These are phyloP conservation scores for Drosophila ficusphila DNA, from an alignment of 1,140 invertebrate species.

Conservation along the genomic window DNA sequence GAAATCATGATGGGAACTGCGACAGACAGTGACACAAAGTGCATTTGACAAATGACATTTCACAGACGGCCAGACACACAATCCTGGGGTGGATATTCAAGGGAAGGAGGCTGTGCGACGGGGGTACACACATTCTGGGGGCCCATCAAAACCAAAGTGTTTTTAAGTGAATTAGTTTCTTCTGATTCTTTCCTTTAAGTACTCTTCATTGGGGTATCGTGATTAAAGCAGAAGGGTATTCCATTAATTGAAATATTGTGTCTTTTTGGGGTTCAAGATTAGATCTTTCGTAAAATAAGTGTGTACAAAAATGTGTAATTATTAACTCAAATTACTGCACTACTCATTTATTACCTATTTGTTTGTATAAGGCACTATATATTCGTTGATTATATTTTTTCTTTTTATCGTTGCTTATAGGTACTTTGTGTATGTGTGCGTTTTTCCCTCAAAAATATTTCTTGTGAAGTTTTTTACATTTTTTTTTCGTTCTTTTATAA, in stretches of 20 bases:
- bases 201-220: not conserved
- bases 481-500: constrained; percentile 37
- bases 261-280: not conserved
- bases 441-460: constrained; percentile 33
- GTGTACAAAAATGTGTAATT: too few relatives aligned
- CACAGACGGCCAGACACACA: constrained; percentile 75
- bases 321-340: too few relatives aligned
- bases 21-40: constrained; percentile 77
- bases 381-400: not conserved
- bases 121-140: constrained; percentile 50
- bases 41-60: constrained; percentile 83
- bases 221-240: not conserved
- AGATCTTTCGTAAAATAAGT: too few relatives aligned
- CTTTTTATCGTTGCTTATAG: not conserved
- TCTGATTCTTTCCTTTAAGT: constrained; percentile 13
- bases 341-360: not conserved
- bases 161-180: constrained; percentile 80
- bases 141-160: constrained; percentile 68
- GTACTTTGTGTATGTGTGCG: not conserved
- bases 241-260: not conserved
- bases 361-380: constrained; percentile 4
- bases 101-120: not conserved
- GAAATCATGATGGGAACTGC: constrained; percentile 53
- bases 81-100: constrained; percentile 20
- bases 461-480: constrained; percentile 67